Percentiles rank a stretch among this genome's conserved stretches.
Evolutionary conservation across 1,140 invertebrate genomes (phyloP).

Genomic region (Marisa cornuarietis): DNA sequence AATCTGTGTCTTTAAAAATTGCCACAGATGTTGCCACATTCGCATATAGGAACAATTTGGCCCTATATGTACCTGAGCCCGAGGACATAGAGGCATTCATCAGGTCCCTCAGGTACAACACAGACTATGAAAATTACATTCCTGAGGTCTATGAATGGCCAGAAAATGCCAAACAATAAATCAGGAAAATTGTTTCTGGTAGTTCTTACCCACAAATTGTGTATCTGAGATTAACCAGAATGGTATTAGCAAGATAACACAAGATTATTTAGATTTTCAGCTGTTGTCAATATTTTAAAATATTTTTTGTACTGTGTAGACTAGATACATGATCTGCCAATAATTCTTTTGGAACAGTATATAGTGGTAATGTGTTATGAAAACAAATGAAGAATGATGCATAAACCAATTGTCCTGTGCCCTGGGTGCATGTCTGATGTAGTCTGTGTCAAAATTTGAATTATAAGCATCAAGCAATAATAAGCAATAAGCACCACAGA

Average conservation of each 20-base stretch:
- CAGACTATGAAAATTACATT: conserved; percentile 68
- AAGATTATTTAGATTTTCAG: neutral
- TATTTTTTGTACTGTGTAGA: too few relatives aligned
- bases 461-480: too few relatives aligned
- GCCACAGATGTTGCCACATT: conserved; percentile 85
- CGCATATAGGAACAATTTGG: conserved; percentile 78
- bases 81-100: conserved; percentile 69
- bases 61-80: conserved; percentile 70
- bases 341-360: too few relatives aligned
- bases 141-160: conserved; percentile 70
- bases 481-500: too few relatives aligned
- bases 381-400: too few relatives aligned
- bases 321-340: too few relatives aligned
- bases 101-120: conserved; percentile 67
- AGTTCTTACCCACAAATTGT: neutral
- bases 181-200: too few relatives aligned
- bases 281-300: too few relatives aligned
- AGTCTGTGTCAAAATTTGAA: too few relatives aligned
- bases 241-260: neutral
- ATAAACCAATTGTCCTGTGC: too few relatives aligned
- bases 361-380: too few relatives aligned
- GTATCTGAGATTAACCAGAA: neutral
- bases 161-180: conserved; percentile 15
- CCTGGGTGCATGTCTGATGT: too few relatives aligned
- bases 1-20: conserved; percentile 87